Evolutionary conservation across 2,888 invertebrate genomes (phyloP), one percentile per base, ranked within the genome.

Genomic region (Myopa tessellatipennis): DNA sequence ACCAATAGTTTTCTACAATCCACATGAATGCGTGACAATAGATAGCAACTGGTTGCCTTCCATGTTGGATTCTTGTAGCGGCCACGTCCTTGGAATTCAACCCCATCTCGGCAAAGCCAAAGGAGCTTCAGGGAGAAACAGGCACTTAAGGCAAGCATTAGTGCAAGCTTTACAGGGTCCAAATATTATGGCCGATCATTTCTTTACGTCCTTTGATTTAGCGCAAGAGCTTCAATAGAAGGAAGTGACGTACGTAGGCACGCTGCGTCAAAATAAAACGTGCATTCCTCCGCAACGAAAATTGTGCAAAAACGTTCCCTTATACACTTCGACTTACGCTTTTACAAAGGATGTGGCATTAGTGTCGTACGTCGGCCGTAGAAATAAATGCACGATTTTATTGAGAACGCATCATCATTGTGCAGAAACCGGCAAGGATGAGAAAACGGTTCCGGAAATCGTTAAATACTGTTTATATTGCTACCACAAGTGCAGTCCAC

Each of bases 251-350:
- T 26, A 26, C 26, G 26, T 26, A 26, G 26, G 26, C 26, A 63
- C 63, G 63, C 10, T 63, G 26, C 63, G 63, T 63, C 18, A 63
- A 3, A 63, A 3, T 26, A 63, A 63, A 34, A 63, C 63, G 34
- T 63, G 10, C 34, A 63, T 63, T 3, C 63, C 63, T 26, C 63
- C 63, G 34, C 18, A n/a, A 34, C 63, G 2, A 26, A 18, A 26
- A 26, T 2, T 26, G 8, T 63, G 63, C 63, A 63, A 63, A 63
- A 63, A n/a, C 12, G 63, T 63, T 18, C n/a, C 63, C 10, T 34
- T 63, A 34, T 63, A 63, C 16, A 63, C 63, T 26, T 63, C 63
- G 34, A 63, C 63, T 18, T 63, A 26, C 8, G 63, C 63, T 10
- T 63, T 63, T 34, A n/a, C 18, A 18, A 18, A 34, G 10, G 34